These are phyloP conservation scores for Brachylomia viminalis DNA, from an alignment of 2,888 invertebrate species.

Conservation along the genomic window DNA sequence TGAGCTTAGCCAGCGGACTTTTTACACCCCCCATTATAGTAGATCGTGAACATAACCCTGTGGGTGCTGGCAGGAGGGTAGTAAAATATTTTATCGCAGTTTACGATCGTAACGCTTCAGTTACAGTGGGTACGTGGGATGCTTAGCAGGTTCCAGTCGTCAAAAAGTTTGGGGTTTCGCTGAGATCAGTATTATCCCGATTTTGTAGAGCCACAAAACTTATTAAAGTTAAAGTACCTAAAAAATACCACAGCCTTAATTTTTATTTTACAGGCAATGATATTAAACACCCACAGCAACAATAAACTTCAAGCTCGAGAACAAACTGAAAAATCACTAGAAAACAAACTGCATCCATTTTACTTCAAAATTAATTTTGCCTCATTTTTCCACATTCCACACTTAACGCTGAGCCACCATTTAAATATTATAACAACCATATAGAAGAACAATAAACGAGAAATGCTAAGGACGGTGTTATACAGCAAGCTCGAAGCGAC, in stretches of 20 bases:
- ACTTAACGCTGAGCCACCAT: slow-evolving; percentile 49
- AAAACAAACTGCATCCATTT: slow-evolving; percentile 64
- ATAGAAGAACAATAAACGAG: slow-evolving; percentile 56
- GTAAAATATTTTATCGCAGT: slow-evolving; percentile 82
- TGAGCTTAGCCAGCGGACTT: slow-evolving; percentile 80
- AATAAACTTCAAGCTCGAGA: slow-evolving; percentile 8
- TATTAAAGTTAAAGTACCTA: neutral
- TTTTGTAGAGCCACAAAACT: neutral
- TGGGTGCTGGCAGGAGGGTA: slow-evolving; percentile 68
- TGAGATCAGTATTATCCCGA: neutral
- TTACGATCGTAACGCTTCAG: slow-evolving; percentile 77
- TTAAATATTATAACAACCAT: slow-evolving; percentile 47
- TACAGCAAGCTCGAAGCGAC: slow-evolving; percentile 67
- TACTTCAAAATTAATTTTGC: slow-evolving; percentile 24
- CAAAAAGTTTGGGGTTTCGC: slow-evolving; percentile 24
- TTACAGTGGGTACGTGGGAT: slow-evolving; percentile 63
- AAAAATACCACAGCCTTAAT: slow-evolving; percentile 25
- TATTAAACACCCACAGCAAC: slow-evolving; percentile 4
- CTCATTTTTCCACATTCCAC: slow-evolving; percentile 43
- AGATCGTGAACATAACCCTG: slow-evolving; percentile 77
- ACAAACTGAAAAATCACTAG: slow-evolving; percentile 49
- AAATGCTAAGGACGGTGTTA: slow-evolving; percentile 66
- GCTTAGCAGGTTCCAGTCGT: slow-evolving; percentile 11
- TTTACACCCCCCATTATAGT: slow-evolving; percentile 72
- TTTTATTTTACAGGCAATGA: slow-evolving; percentile 28